Percentiles rank a stretch among this genome's conserved stretches.
These are phyloP conservation scores for Microplitis deprimator DNA, from an alignment of 2,888 invertebrate species.

Conservation along the genomic window DNA sequence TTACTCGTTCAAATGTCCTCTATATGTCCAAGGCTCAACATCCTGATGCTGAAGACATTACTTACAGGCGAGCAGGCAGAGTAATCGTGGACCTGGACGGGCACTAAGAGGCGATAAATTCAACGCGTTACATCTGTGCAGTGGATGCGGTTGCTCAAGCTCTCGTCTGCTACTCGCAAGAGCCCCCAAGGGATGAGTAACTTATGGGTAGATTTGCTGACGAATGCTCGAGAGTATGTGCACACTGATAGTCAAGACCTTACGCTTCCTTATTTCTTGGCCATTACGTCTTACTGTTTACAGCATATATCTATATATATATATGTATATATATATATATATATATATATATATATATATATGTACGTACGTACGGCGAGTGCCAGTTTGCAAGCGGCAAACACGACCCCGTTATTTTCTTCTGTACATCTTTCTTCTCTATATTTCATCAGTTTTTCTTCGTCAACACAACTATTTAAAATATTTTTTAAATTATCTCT, in stretches of 20 bases:
- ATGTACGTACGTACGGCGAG: background rate
- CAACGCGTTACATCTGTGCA: slow-evolving; percentile 58
- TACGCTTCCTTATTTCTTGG: slow-evolving; percentile 49
- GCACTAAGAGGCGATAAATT: slow-evolving; percentile 62
- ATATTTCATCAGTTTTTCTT: slow-evolving; percentile 14
- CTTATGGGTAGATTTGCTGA: slow-evolving; percentile 57
- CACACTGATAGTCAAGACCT: slow-evolving; percentile 17
- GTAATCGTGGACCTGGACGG: slow-evolving; percentile 53
- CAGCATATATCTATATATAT: slow-evolving; percentile 33
- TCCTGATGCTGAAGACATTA: slow-evolving; percentile 62
- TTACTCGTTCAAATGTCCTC: slow-evolving; percentile 9
- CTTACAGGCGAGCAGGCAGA: slow-evolving; percentile 49
- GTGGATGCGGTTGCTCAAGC: slow-evolving; percentile 48
- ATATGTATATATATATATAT: background rate
- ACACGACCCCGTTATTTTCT: slow-evolving; percentile 17
- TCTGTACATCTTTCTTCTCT: slow-evolving; percentile 7
- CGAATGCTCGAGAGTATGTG: slow-evolving; percentile 48
- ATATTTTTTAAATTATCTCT: background rate
- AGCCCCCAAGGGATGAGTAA: slow-evolving; percentile 52
- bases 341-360: slow-evolving; percentile 17
- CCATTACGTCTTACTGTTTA: slow-evolving; percentile 46
- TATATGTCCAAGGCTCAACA: slow-evolving; percentile 53
- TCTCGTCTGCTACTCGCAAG: slow-evolving; percentile 16
- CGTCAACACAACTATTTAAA: background rate
- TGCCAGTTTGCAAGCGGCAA: slow-evolving; percentile 33